phyloP scores from a whole-genome alignment of 1,140 invertebrate species.

The Hydropsyche tenuis region DNA sequence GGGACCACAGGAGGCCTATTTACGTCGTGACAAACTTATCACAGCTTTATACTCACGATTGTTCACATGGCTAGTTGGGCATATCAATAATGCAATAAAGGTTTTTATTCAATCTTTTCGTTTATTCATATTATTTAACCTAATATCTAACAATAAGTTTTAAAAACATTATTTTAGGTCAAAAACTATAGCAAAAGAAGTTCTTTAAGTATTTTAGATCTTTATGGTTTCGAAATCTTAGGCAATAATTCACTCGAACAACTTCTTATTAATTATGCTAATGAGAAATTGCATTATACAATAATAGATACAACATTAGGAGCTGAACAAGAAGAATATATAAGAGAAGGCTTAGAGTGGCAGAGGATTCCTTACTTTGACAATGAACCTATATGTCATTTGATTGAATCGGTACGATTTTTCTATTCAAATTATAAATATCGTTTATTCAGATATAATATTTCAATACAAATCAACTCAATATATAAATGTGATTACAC shows the following conservation, averaged over 20 bases:
- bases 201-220: constrained; percentile 80
- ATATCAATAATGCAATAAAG: constrained; percentile 76
- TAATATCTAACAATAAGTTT: constrained; percentile 7
- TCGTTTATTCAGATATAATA: not conserved
- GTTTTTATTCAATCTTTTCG: constrained; percentile 55
- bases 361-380: constrained; percentile 70
- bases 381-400: constrained; percentile 65
- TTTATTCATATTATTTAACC: constrained; percentile 6
- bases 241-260: constrained; percentile 79
- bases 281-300: constrained; percentile 86
- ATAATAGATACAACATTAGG: constrained; percentile 73
- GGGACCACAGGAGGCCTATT: constrained; percentile 54
- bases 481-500: constrained; percentile 41
- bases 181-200: constrained; percentile 62
- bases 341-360: constrained; percentile 78
- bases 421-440: not conserved
- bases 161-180: constrained; percentile 54
- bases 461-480: not conserved
- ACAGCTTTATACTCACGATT: constrained; percentile 76
- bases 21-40: constrained; percentile 64
- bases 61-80: constrained; percentile 79
- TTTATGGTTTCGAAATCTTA: constrained; percentile 88
- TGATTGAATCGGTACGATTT: constrained; percentile 47
- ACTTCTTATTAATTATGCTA: constrained; percentile 90
- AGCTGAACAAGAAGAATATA: constrained; percentile 86